Percentiles rank a stretch among this genome's conserved stretches.
phyloP scores from a whole-genome alignment of 2,113 vertebrate genomes.

The Pachypanchax playfairii region DNA sequence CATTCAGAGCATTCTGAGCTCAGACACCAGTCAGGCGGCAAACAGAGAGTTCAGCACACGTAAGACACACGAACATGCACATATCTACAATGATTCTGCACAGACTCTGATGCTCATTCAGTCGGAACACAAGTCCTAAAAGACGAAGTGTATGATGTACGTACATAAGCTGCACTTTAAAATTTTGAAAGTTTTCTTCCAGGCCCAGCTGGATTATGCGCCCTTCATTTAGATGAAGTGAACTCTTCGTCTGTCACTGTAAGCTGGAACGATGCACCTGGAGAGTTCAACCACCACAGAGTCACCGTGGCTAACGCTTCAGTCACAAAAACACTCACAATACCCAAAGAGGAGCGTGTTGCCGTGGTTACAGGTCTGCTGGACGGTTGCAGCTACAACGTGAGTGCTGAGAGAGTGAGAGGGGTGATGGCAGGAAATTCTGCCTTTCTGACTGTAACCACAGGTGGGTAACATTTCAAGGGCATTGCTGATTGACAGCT shows the following conservation, averaged over 20 bases:
- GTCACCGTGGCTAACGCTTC: constrained; percentile 79
- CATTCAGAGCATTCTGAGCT: constrained; percentile 80
- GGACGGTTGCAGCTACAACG: constrained; percentile 82
- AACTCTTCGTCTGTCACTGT: constrained; percentile 81
- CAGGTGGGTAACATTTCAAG: constrained; percentile 72
- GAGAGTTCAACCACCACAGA: constrained; percentile 83
- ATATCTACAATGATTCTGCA: neutral
- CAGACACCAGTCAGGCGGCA: constrained; percentile 72
- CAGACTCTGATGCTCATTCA: neutral
- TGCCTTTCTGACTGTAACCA: constrained; percentile 71
- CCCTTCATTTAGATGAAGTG: constrained; percentile 71
- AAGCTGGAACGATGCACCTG: constrained; percentile 79
- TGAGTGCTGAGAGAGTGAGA: constrained; percentile 79
- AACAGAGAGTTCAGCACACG: constrained; percentile 79
- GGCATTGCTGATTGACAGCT: neutral
- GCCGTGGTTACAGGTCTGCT: constrained; percentile 76
- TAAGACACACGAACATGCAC: constrained; percentile 68
- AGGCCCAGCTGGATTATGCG: constrained; percentile 83
- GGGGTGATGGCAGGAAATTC: constrained; percentile 67
- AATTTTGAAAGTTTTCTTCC: constrained; percentile 9
- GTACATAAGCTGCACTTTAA: neutral
- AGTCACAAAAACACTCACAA: constrained; percentile 58
- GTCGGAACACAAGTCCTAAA: neutral
- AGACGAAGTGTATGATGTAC: neutral
- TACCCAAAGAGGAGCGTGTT: constrained; percentile 63